Evolutionary conservation across 1,140 invertebrate genomes (phyloP).

Genomic region (Temnothorax longispinosus): DNA sequence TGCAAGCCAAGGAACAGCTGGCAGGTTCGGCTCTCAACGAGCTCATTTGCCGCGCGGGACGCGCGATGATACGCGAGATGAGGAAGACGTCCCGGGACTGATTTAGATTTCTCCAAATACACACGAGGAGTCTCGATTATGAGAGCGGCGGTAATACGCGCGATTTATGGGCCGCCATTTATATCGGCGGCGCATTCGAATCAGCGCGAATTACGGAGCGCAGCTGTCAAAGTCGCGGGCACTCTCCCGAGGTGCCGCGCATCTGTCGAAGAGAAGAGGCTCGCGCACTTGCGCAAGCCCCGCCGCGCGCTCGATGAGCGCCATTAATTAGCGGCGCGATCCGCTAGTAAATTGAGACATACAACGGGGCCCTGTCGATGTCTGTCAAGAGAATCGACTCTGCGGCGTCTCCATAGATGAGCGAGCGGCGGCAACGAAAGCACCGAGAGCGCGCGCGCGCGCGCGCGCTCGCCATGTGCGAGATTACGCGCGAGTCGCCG

Average conservation of each 20-base stretch:
- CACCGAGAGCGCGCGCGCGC: not conserved
- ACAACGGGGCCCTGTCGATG: conserved; percentile 36
- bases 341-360: conserved; percentile 48
- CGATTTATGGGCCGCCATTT: conserved; percentile 56
- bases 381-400: conserved; percentile 36
- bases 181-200: not conserved
- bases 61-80: conserved; percentile 22
- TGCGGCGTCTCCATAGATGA: no score
- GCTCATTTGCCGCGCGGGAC: conserved; percentile 38
- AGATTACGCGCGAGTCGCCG: conserved; percentile 21
- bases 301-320: conserved; percentile 30
- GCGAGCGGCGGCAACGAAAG: not conserved
- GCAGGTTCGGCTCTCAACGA: conserved; percentile 45
- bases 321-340: conserved; percentile 57
- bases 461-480: conserved; percentile 15
- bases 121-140: conserved; percentile 46
- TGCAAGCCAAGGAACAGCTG: conserved; percentile 34
- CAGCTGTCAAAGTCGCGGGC: conserved; percentile 52
- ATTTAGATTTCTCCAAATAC: conserved; percentile 62
- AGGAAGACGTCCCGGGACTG: conserved; percentile 50
- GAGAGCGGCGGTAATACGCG: conserved; percentile 54
- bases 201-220: conserved; percentile 47
- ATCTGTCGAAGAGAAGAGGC: conserved; percentile 44
- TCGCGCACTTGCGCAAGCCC: conserved; percentile 43
- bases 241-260: not conserved